Conservation (phyloP, 2,888 invertebrate genomes). For the Glyphotaelius pellucidus region DNA sequence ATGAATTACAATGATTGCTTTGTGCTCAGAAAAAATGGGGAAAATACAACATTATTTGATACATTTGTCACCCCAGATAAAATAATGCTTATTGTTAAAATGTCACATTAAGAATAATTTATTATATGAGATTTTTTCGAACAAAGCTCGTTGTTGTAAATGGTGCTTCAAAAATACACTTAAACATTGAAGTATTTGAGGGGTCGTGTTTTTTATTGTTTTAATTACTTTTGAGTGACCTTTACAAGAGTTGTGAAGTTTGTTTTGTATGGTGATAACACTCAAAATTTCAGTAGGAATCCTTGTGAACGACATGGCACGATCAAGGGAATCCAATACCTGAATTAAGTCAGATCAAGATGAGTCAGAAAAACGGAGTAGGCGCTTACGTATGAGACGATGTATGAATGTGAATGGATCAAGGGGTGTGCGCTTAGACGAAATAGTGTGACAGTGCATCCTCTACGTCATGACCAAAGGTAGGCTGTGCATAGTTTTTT, state of each 20-base stretch:
- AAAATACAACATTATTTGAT: neutral
- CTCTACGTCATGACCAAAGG: too few relatives aligned
- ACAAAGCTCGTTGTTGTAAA: neutral
- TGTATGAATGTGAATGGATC: too few relatives aligned
- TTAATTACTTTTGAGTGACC: neutral
- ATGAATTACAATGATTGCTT: neutral
- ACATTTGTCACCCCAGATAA: neutral
- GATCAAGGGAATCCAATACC: too few relatives aligned
- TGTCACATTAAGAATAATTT: neutral
- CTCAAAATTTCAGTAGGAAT: too few relatives aligned
- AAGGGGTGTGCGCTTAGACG: too few relatives aligned
- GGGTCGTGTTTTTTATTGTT: neutral
- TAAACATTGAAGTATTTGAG: neutral
- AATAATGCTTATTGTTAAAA: neutral
- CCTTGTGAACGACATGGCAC: too few relatives aligned
- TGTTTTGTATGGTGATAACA: too few relatives aligned
- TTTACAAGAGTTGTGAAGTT: neutral
- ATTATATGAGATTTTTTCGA: neutral
- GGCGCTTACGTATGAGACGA: too few relatives aligned
- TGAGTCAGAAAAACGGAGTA: too few relatives aligned
- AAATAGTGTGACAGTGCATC: too few relatives aligned
- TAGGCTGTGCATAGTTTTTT: too few relatives aligned
- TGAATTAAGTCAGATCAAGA: too few relatives aligned
- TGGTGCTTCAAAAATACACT: neutral
- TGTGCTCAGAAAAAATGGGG: neutral